Conservation (phyloP, 53 echinoderm and acorn worm genomes). For the Zoroaster sp. region DNA sequence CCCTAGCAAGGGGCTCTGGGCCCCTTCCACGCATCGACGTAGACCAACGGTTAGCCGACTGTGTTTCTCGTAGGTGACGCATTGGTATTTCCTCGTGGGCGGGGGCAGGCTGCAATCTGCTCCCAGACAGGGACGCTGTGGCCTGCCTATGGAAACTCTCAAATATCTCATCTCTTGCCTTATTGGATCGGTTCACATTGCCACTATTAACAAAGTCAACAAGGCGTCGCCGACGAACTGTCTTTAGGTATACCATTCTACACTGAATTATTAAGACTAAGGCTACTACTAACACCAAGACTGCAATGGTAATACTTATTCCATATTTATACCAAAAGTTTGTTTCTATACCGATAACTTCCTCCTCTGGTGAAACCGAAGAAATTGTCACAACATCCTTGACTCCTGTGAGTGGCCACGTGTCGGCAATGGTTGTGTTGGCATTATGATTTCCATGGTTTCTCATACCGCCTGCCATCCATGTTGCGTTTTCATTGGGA, state of each 20-base stretch:
- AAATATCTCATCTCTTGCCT: constrained; percentile 14
- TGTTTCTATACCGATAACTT: neutral
- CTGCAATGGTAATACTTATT: constrained; percentile 52
- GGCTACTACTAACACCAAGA: constrained; percentile 45
- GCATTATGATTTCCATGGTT: neutral
- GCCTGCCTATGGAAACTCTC: constrained; percentile 37
- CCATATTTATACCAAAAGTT: constrained; percentile 62
- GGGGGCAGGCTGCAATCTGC: neutral
- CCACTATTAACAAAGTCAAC: neutral
- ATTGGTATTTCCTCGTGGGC: constrained; percentile 16
- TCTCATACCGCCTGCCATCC: neutral
- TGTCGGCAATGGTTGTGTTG: neutral
- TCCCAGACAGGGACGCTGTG: neutral
- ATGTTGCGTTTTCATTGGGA: neutral
- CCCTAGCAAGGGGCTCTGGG: constrained; percentile 28
- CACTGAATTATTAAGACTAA: constrained; percentile 43
- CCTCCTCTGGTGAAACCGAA: neutral
- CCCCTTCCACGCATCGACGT: neutral
- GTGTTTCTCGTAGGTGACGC: neutral
- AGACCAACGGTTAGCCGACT: neutral
- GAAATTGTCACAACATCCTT: neutral
- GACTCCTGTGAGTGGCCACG: neutral
- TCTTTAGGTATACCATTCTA: constrained; percentile 1
- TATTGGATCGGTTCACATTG: neutral
- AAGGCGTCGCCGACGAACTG: neutral